Percentiles rank a stretch among this genome's conserved stretches.
Evolutionary conservation across 2,113 vertebrate species (phyloP).

Genomic region (Emydocephalus ijimae): DNA sequence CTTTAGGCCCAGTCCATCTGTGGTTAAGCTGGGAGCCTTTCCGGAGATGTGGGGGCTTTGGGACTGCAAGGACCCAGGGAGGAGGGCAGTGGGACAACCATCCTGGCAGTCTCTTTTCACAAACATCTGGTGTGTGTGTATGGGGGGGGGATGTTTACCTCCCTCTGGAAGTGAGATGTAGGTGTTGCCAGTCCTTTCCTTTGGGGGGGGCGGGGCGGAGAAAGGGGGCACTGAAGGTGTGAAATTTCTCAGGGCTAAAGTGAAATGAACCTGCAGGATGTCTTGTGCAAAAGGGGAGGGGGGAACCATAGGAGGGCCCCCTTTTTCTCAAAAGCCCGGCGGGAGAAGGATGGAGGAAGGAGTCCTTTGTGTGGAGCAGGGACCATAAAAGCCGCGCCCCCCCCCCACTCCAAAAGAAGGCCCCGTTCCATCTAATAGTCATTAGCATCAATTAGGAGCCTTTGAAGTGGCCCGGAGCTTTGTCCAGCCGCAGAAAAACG

Average conservation of each 20-base stretch:
- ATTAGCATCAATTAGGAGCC: slow-evolving; percentile 90
- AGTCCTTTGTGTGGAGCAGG: slow-evolving; percentile 70
- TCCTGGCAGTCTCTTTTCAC: neutral
- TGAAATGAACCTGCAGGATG: slow-evolving; percentile 47
- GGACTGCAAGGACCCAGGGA: neutral
- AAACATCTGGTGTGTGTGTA: neutral
- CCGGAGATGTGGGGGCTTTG: neutral
- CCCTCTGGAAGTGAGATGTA: slow-evolving; percentile 1
- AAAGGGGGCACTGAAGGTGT: slow-evolving; percentile 53
- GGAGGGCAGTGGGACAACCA: neutral
- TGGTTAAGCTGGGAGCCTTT: neutral
- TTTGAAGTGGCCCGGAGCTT: slow-evolving; percentile 83
- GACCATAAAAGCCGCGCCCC: slow-evolving; percentile 71
- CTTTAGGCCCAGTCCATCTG: neutral
- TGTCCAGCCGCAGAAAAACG: slow-evolving; percentile 72
- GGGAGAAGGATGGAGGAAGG: slow-evolving; percentile 17
- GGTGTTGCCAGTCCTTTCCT: slow-evolving; percentile 16
- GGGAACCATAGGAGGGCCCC: slow-evolving; percentile 22
- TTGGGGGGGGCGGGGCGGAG: neutral
- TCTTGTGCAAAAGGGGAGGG: slow-evolving; percentile 42
- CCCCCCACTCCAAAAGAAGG: slow-evolving; percentile 58
- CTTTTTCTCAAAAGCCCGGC: slow-evolving; percentile 16
- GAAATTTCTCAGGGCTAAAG: slow-evolving; percentile 73
- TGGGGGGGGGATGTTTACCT: neutral
- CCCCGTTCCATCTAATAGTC: slow-evolving; percentile 84